A percentile compares a stretch with the other conserved stretches of the same genome.
Conservation (phyloP, 2,797 vertebrate species). For the Lycodopsis pacificus region DNA sequence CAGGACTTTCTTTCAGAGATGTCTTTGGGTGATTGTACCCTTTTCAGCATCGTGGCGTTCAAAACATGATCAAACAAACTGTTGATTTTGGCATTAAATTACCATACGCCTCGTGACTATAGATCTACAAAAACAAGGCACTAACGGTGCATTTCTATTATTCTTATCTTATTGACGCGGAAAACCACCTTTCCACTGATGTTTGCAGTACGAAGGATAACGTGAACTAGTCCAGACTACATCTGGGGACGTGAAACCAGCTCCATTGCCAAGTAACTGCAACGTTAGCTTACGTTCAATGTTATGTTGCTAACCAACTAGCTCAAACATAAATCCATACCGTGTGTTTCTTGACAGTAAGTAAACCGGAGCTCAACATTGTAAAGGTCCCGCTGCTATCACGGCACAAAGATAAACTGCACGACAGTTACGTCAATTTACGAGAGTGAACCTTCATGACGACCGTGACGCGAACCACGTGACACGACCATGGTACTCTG, state of each 20-base stretch:
- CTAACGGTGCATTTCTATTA: background rate
- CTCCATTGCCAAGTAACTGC: background rate
- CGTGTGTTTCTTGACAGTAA: background rate
- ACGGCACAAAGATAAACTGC: background rate
- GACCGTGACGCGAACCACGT: background rate
- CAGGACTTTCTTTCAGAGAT: background rate
- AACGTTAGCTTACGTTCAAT: background rate
- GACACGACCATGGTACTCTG: background rate
- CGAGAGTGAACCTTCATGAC: slow-evolving; percentile 12
- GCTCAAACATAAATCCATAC: slow-evolving; percentile 40
- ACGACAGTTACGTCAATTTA: slow-evolving; percentile 41
- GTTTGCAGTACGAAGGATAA: background rate
- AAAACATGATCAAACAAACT: background rate
- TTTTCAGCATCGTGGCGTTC: background rate
- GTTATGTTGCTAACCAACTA: background rate
- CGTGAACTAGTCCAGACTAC: background rate
- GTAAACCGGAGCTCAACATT: background rate
- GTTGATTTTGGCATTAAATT: background rate
- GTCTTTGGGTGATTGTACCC: background rate
- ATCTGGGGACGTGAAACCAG: background rate
- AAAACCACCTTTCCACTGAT: background rate
- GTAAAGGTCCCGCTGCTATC: slow-evolving; percentile 5
- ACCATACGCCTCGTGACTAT: background rate
- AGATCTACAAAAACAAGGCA: background rate
- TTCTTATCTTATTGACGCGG: background rate